Conservation (phyloP, 2,113 vertebrate genomes). For the Epinephelus moara region DNA sequence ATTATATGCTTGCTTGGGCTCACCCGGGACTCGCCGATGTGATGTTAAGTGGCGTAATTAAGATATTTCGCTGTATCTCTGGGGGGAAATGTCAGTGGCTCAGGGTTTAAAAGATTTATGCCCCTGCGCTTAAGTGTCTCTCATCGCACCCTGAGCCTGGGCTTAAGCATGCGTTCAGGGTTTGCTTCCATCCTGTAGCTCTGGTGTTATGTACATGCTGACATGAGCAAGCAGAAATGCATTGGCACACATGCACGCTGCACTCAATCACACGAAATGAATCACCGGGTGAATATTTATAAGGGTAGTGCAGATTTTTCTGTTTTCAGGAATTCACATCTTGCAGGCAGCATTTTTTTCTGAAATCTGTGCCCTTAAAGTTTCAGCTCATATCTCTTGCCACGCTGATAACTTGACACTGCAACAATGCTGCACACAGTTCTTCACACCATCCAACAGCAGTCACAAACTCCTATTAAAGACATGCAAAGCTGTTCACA, state of each 20-base stretch:
- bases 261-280: slow-evolving; percentile 6
- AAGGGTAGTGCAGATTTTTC: background rate
- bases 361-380: background rate
- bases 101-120: slow-evolving; percentile 77
- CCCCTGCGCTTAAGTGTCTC: slow-evolving; percentile 62
- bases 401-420: background rate
- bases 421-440: background rate
- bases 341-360: background rate
- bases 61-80: slow-evolving; percentile 69
- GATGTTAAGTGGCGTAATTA: slow-evolving; percentile 81
- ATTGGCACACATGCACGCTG: background rate
- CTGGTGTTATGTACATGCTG: slow-evolving; percentile 29
- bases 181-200: slow-evolving; percentile 50
- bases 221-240: slow-evolving; percentile 5
- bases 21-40: slow-evolving; percentile 66
- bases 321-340: background rate
- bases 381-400: background rate
- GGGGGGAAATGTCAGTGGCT: slow-evolving; percentile 67
- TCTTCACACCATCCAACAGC: slow-evolving; percentile 24
- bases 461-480: slow-evolving; percentile 55
- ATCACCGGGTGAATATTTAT: slow-evolving; percentile 28
- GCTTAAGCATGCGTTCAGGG: slow-evolving; percentile 43
- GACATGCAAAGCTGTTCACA: slow-evolving; percentile 58
- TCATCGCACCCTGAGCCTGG: slow-evolving; percentile 49
- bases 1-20: slow-evolving; percentile 70